Evolutionary conservation across 2,888 invertebrate genomes (phyloP), one percentile per base, ranked within the genome.

Genomic region (Dermolepida albohirtum): DNA sequence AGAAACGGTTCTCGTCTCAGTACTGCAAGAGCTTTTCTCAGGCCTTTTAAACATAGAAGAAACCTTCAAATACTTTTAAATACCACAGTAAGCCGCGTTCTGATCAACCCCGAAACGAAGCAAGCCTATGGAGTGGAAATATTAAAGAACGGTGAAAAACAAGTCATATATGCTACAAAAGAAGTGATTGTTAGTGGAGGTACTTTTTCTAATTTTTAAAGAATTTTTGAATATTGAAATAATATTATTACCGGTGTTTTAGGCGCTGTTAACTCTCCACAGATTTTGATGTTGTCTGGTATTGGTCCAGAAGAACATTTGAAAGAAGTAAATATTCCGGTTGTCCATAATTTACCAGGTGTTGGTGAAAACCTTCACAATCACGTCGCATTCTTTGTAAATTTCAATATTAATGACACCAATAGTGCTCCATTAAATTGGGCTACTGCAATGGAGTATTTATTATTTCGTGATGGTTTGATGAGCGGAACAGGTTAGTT

Each of bases 191-290:
- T 91, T 14, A 85, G 86, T 68, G 87, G 86, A 78, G 87, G 82
- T 81, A 72, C 73, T 66, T 39, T 16, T 57, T 81, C 11, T 47
- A 22, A 22, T 22, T 2, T 22, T 22, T 22, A 2, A 22, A 22
- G n/a, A 44, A 47, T 43, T 10, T 16, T 16, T 6, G 1, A 14
- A 16, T 5, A 2, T 1, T 55, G 8, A 41, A 55, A 14, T 8
- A 11, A 41, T 43, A 47, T 47, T 47, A 8, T 14, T n/a, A 8
- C 4, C 22, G 6, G 11, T 44, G 27, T 73, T 74, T 50, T 52
- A 82, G 82, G 98, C 0, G 93, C 98, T 10, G 93, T 98, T 0
- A 97, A 95, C 74, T 94, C 97, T 0, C 97, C 98, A 0, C 98
- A 98, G 80, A 85, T 98, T 52, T 88, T 98, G 11, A 87, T 97